These are phyloP conservation scores for Fragum whitleyi DNA, from an alignment of 2,888 invertebrate species.

Conservation along the genomic window DNA sequence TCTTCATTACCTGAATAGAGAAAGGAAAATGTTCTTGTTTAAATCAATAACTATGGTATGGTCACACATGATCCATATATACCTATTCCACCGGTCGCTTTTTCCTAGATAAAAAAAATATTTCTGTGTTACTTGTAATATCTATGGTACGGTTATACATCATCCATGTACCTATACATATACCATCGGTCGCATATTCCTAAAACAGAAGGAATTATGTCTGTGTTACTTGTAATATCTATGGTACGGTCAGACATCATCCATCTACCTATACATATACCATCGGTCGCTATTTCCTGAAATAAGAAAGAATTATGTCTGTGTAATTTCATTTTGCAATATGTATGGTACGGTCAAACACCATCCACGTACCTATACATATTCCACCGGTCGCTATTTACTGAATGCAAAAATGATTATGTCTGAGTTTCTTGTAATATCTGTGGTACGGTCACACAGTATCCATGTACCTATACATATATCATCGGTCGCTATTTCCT, in stretches of 20 bases:
- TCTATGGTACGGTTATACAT: constrained; percentile 95
- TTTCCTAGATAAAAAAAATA: too few species aligned
- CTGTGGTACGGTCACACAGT: constrained; percentile 95
- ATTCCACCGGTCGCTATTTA: constrained; percentile 94
- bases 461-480: constrained; percentile 96
- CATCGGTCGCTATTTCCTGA: constrained; percentile 94
- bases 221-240: too few species aligned
- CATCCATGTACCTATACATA: constrained; percentile 95
- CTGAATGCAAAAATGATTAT: constrained; percentile 87
- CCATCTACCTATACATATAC: constrained; percentile 95
- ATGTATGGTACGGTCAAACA: constrained; percentile 94
- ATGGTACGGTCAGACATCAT: constrained; percentile 97
- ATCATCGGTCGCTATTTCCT: constrained; percentile 94
- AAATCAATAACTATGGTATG: constrained; percentile 93
- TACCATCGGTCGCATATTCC: constrained; percentile 94
- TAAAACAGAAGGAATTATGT: constrained; percentile 85
- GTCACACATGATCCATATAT: constrained; percentile 95
- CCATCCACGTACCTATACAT: constrained; percentile 95
- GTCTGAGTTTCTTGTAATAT: too few species aligned
- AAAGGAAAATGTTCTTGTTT: constrained; percentile 91
- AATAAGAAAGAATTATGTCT: too few species aligned
- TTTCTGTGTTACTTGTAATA: constrained; percentile 91
- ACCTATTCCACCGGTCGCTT: too few species aligned
- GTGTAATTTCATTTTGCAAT: too few species aligned
- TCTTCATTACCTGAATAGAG: too few species aligned